phyloP scores from a whole-genome alignment of 2,113 vertebrate species.

The Myrmophylax atrothorax region DNA sequence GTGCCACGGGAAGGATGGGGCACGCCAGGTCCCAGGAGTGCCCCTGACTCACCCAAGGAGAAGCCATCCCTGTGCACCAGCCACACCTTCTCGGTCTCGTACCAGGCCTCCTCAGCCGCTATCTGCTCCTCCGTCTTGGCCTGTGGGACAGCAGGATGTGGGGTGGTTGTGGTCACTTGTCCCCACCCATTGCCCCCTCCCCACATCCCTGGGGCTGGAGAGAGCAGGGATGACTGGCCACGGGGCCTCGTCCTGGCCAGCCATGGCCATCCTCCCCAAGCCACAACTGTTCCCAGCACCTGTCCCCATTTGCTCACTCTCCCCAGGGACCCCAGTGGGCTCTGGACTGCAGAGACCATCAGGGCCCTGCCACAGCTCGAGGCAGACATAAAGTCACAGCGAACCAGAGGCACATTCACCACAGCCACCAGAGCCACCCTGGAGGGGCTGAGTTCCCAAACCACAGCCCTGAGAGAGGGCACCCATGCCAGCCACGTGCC shows the following conservation, averaged over 20 bases:
- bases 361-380: not conserved
- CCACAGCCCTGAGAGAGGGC: not conserved
- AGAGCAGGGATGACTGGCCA: not conserved
- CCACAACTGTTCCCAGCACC: not conserved
- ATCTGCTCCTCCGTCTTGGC: conserved; percentile 97
- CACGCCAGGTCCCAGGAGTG: accelerated
- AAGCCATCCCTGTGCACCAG: conserved; percentile 96
- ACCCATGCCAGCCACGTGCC: not conserved
- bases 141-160: conserved; percentile 54
- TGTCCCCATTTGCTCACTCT: accelerated
- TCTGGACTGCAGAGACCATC: not conserved
- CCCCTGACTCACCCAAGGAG: conserved; percentile 85
- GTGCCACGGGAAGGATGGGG: not conserved
- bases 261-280: not conserved
- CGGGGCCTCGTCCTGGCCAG: accelerated
- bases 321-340: not conserved
- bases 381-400: not conserved
- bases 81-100: conserved; percentile 96
- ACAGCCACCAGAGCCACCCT: accelerated
- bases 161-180: not conserved
- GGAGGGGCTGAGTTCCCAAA: not conserved
- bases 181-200: not conserved
- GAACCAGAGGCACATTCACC: not conserved
- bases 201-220: not conserved
- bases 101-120: conserved; percentile 91